Evolutionary conservation across 2,113 vertebrate species (phyloP), one percentile per base, ranked within the genome.

Genomic region (Megaceryle torquata): DNA sequence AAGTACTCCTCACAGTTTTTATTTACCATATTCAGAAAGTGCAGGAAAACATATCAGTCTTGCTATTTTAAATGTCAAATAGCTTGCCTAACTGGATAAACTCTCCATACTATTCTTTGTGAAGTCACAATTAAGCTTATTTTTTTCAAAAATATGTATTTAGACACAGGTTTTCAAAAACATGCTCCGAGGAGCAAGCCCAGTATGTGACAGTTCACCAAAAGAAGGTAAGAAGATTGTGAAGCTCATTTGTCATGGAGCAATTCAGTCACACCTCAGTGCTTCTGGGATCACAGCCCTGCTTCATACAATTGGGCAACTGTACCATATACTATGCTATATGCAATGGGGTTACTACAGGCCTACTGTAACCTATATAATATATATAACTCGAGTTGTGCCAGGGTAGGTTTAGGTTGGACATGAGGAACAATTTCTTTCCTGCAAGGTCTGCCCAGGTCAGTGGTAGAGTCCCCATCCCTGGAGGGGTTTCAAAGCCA

Each of bases 241-340:
- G 24, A 35, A 10, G 24, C 11, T 6, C 22, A 0, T 37, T 5
- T 7, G 12, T 15, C 22, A 15, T 0, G 1, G 5, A 57, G 21
- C 22, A 24, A 15, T 64, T 4, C 28, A 25, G 13, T 11, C 60
- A 12, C 59, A 16, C 17, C 59, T 28, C 29, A 8, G 22, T 0
- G 21, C 20, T 26, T 8, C 13, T 5, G 9, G 7, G 25, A 11
- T 11, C 39, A 7, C 22, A 15, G 65, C 51, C 33, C 24, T 2
- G 4, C 48, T 18, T 10, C 43, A 6, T 2, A 3, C 39, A 9
- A 1, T 0, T 2, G 10, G 37, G 46, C 46, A 41, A 4, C 72
- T 53, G 2, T 1, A 2, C 16, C 46, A 17, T 2, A 16, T 0
- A 16, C 57, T 11, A 26, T 43, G 1, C n/a, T 13, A 3, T 1